Evolutionary conservation across 2,888 invertebrate genomes (phyloP), one percentile per base, ranked within the genome.

Genomic region (Dryadula phaetusa): DNA sequence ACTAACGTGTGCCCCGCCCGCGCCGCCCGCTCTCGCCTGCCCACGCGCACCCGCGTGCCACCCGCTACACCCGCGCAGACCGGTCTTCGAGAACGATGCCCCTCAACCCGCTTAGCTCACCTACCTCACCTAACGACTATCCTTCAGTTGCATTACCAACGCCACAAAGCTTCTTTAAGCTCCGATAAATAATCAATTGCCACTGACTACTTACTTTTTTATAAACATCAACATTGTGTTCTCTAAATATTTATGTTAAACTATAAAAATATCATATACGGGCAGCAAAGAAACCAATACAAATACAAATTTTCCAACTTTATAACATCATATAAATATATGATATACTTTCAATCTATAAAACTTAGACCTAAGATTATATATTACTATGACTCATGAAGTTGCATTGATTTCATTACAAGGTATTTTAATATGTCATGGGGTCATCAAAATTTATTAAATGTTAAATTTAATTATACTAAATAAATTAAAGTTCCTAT

Each of bases 31-130:
- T 76, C 75, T 63, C 74, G 72, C 75, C 76, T 79, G 79, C 79
- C 79, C 78, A 79, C 80, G 79, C 79, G 79, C 80, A 77, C 76
- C 74, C 73, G 68, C 67, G 82, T 75, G 42, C 79, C 79, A 76
- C 80, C 78, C 81, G 78, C 82, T 76, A 79, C 76, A 74, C 77
- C 74, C 82, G 77, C 74, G 72, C 74, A 62, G 88, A 88, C 88
- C 90, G 89, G 88, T 88, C 88, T 85, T 85, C 79, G 83, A 86
- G 87, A 86, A 82, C 84, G 81, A 83, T 84, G 82, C 87, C 89
- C 88, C 85, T 81, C 84, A 80, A 85, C 85, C 85, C 86, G 75
- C 79, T 76, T 74, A 72, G 71, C 75, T 73, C 76, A 82, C 85
- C 84, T 80, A 82, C 82, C 84, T 56, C 52, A 62, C 82, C 82